Conservation (phyloP, 2,888 invertebrate genomes). For the Agriopis leucophaearia region DNA sequence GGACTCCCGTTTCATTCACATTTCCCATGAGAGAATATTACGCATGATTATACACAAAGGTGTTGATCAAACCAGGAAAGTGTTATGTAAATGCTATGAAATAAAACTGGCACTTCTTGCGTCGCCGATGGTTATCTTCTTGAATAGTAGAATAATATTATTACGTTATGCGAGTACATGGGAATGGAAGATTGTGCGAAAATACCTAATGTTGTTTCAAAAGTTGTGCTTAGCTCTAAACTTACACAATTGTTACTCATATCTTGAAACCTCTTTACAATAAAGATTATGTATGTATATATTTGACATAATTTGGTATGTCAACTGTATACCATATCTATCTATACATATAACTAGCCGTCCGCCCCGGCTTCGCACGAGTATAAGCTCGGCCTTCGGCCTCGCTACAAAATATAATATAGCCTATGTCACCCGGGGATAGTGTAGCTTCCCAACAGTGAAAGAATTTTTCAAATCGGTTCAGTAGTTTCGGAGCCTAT, state of each 20-base stretch:
- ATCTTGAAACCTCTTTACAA: not conserved
- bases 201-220: conserved; percentile 13
- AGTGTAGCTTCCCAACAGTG: too few species aligned
- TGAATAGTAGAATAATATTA: conserved; percentile 23
- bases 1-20: conserved; percentile 13
- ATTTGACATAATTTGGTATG: too few species aligned
- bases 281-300: too few species aligned
- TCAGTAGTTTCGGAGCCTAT: too few species aligned
- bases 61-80: conserved; percentile 37
- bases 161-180: conserved; percentile 14
- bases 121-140: conserved; percentile 20
- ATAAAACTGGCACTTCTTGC: conserved; percentile 30
- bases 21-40: conserved; percentile 44
- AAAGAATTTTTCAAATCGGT: too few species aligned
- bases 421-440: too few species aligned
- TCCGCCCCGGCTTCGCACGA: too few species aligned
- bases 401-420: too few species aligned
- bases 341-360: too few species aligned
- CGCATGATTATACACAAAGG: conserved; percentile 40
- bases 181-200: conserved; percentile 25
- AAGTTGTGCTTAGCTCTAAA: conserved; percentile 1
- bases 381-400: too few species aligned
- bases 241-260: conserved; percentile 9
- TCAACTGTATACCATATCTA: too few species aligned
- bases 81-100: conserved; percentile 35